Conservation (phyloP, 92 coral and sea anemone genomes). For the Epizoanthus stellaris region DNA sequence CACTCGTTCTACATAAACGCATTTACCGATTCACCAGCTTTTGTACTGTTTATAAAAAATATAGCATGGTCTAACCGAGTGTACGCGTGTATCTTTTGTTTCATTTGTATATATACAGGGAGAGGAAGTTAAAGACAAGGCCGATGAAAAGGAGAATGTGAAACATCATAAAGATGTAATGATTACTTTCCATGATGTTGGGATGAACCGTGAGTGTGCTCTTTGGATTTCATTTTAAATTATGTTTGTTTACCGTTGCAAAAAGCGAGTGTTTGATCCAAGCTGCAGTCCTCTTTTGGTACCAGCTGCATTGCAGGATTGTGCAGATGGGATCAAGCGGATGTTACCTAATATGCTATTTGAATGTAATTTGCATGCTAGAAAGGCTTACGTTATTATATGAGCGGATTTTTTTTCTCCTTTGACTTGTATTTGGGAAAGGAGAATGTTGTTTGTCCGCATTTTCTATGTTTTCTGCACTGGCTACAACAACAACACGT, state of each 20-base stretch:
- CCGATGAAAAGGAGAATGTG: constrained; percentile 88
- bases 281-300: too few species aligned
- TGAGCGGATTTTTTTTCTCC: background rate
- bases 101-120: constrained; percentile 64
- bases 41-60: background rate
- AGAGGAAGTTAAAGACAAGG: constrained; percentile 74
- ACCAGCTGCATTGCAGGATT: background rate
- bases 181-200: constrained; percentile 97
- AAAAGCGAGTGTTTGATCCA: background rate
- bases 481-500: constrained; percentile 24
- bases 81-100: background rate
- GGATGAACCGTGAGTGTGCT: constrained; percentile 89
- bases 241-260: constrained; percentile 18
- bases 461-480: background rate
- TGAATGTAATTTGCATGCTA: background rate
- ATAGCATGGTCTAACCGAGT: background rate
- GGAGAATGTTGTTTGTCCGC: background rate
- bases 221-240: background rate
- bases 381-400: background rate
- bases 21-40: background rate
- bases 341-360: background rate
- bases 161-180: constrained; percentile 87
- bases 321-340: too few species aligned
- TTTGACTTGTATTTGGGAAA: background rate
- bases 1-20: constrained; percentile 2